Percentiles rank a stretch among this genome's conserved stretches.
These are phyloP conservation scores for Paramisgurnus dabryanus DNA, from an alignment of 2,113 vertebrate genomes.

Conservation along the genomic window DNA sequence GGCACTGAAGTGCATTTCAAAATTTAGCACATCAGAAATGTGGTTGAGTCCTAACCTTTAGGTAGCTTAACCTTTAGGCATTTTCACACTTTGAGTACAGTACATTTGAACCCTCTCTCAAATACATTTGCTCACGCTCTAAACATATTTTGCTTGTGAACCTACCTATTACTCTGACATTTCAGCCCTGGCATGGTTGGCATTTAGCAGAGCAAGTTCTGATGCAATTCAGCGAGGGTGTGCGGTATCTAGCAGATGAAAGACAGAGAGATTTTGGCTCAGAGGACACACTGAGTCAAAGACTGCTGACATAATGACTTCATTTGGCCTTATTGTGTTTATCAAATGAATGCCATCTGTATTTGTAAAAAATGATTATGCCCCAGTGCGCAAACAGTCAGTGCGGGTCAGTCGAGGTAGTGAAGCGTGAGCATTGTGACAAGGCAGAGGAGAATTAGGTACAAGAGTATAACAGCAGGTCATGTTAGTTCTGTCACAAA, in stretches of 20 bases:
- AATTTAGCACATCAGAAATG: conserved; percentile 3
- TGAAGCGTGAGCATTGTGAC: background rate
- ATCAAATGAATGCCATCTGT: conserved; percentile 46
- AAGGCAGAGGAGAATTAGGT: conserved; percentile 5
- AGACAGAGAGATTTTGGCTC: conserved; percentile 25
- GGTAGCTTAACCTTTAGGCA: conserved; percentile 40
- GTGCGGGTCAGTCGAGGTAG: background rate
- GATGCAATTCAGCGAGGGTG: conserved; percentile 7
- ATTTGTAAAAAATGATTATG: conserved; percentile 25
- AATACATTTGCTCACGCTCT: conserved; percentile 35
- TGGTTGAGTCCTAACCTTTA: conserved; percentile 4
- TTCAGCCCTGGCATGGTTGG: conserved; percentile 34
- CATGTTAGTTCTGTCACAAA: background rate
- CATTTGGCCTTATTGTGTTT: conserved; percentile 30
- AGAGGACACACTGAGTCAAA: conserved; percentile 33
- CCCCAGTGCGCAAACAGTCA: background rate
- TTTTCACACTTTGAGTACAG: conserved; percentile 42
- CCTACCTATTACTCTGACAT: conserved; percentile 46
- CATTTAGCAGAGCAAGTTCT: conserved; percentile 41
- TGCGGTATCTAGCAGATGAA: conserved; percentile 23
- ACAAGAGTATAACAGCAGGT: background rate
- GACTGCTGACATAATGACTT: conserved; percentile 28
- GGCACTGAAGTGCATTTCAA: background rate
- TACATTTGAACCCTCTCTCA: conserved; percentile 6
- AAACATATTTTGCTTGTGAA: conserved; percentile 41